A percentile compares a stretch with the other conserved stretches of the same genome.
Conservation (phyloP, 2,888 invertebrate genomes). For the Eucera pruinosa region DNA sequence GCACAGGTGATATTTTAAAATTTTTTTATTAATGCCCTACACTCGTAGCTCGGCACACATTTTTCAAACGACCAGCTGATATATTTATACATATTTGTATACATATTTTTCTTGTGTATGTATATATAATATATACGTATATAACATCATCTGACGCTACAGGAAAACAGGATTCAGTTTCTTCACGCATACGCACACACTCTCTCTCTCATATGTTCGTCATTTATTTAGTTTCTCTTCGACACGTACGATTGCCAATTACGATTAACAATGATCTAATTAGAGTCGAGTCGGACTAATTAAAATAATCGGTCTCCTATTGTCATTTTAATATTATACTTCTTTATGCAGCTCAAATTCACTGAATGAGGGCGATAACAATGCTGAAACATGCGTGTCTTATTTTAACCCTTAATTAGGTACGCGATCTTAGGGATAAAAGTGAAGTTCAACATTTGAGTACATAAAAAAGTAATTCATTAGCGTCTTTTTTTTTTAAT, state of each 20-base stretch:
- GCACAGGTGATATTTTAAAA: conserved; percentile 56
- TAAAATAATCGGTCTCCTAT: conserved; percentile 45
- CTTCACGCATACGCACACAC: neutral
- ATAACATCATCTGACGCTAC: conserved; percentile 47
- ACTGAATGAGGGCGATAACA: neutral
- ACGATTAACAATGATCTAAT: conserved; percentile 27
- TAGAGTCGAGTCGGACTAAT: conserved; percentile 28
- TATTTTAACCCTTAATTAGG: too few species aligned
- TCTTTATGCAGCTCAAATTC: neutral
- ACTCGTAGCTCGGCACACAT: conserved; percentile 49
- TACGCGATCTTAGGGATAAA: too few species aligned
- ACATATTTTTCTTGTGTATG: conserved; percentile 33
- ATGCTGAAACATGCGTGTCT: conserved; percentile 16
- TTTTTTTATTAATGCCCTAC: conserved; percentile 66
- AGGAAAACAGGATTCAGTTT: conserved; percentile 17
- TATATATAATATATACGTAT: conserved; percentile 24
- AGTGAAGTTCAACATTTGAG: too few species aligned
- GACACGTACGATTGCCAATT: conserved; percentile 20
- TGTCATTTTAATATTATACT: conserved; percentile 42
- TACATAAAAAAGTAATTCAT: too few species aligned
- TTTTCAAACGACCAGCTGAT: conserved; percentile 53
- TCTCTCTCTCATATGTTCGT: neutral
- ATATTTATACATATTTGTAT: conserved; percentile 55
- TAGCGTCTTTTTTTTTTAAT: too few species aligned
- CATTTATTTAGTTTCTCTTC: neutral